Evolutionary conservation across 2,888 invertebrate species (phyloP).

Genomic region (Platycheirus albimanus): DNA sequence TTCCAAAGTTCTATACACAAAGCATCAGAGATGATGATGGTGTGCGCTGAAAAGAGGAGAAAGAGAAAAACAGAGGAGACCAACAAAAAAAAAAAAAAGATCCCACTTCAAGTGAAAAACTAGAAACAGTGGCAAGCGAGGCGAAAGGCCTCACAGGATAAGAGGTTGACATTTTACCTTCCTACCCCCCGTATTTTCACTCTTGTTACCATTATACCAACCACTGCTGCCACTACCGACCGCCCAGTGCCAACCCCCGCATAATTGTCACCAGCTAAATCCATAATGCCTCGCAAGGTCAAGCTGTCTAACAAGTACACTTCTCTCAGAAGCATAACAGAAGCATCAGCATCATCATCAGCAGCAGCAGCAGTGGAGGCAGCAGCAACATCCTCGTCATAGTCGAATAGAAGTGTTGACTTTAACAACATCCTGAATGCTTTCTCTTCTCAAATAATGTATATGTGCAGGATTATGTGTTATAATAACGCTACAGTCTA

Average conservation of each 20-base stretch:
- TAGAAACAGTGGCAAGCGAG: constrained; percentile 43
- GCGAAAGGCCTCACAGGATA: constrained; percentile 57
- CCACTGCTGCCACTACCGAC: background rate
- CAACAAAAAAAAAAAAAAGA: background rate
- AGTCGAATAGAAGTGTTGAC: constrained; percentile 67
- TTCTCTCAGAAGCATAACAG: constrained; percentile 27
- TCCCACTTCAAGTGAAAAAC: constrained; percentile 38
- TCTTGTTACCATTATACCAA: constrained; percentile 5
- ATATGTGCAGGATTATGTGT: background rate
- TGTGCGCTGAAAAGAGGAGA: background rate
- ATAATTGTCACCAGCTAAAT: constrained; percentile 31
- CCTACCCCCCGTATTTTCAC: constrained; percentile 20
- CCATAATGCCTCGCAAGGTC: constrained; percentile 64
- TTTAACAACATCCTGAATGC: constrained; percentile 67
- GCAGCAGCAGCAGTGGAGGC: constrained; percentile 30
- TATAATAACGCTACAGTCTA: no score
- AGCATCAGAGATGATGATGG: constrained; percentile 4
- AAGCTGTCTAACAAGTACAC: constrained; percentile 67
- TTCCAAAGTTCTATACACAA: constrained; percentile 24
- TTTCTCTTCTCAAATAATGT: constrained; percentile 41
- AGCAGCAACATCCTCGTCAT: constrained; percentile 23
- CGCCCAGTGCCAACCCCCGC: background rate
- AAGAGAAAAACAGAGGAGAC: no score
- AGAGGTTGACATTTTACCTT: constrained; percentile 62
- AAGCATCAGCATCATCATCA: no score